Evolutionary conservation across 2,797 vertebrate species (phyloP), one percentile per base, ranked within the genome.

Genomic region (Staurois parvus): DNA sequence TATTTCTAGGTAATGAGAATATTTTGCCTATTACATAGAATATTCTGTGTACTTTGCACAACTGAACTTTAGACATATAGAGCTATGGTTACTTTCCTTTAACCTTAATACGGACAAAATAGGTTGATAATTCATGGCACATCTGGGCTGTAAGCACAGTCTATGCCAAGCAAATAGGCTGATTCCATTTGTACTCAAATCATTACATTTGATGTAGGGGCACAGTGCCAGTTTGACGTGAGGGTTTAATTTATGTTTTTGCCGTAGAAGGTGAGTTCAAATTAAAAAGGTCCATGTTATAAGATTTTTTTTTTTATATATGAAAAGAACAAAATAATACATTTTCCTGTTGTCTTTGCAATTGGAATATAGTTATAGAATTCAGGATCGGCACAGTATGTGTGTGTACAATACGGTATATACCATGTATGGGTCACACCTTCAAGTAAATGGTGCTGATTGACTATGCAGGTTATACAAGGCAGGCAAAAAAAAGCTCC

Each of bases 1-100:
- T n/a, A 84, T 77, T 77, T 40, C 75, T 72, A 26, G 56, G 45
- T 40, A 78, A 70, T 26, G 59, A 15, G 32, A 24, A 26, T 76
- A 69, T 77, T 72, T 45, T 76, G 19, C 42, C 30, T 59, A n/a
- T 62, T 32, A 30, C 40, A 83, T 11, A 64, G 6, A 72, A 77
- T 72, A 77, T 78, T 21, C n/a, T 83, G 19, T 69, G 28, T 28
- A 66, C 26, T 13, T 26, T 9, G 5, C 19, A 32, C 19, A 37
- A 29, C 26, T 37, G 69, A 34, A 28, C 13, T 76, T 3, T 4
- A 52, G 73, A 29, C 75, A 68, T 62, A 73, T 8, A 26, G 30
- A 73, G 29, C 69, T 73, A 64, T 64, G 29, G 32, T 81, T 45
- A 72, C 56, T 48, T 32, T 32, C 64, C 21, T 79, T 34, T 12